A percentile compares a stretch with the other conserved stretches of the same genome.
phyloP scores from a whole-genome alignment of 2,113 vertebrate genomes.

The Lepus timidus region DNA sequence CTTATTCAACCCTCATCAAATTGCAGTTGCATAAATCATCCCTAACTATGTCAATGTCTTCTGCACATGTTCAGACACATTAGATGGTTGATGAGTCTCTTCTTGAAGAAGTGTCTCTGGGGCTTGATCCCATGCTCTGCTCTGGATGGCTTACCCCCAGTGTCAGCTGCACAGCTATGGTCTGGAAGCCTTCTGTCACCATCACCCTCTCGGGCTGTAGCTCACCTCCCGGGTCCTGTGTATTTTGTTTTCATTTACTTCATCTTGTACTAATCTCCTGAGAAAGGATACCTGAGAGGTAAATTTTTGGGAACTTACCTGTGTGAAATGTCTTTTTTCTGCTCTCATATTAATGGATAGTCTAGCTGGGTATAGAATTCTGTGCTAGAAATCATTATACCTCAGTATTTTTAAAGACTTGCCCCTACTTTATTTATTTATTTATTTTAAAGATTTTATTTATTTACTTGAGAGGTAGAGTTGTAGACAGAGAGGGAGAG shows the following conservation, averaged over 20 bases:
- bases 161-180: background rate
- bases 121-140: background rate
- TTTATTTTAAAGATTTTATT: background rate
- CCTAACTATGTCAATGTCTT: constrained; percentile 20
- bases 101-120: background rate
- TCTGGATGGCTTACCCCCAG: background rate
- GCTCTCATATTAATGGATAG: constrained; percentile 8
- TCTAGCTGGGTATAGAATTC: constrained; percentile 8
- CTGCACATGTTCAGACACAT: background rate
- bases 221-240: background rate
- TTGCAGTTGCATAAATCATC: too few species aligned
- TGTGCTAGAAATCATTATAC: constrained; percentile 18
- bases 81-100: background rate
- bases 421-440: background rate
- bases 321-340: constrained; percentile 31
- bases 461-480: too few species aligned
- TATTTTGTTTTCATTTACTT: background rate
- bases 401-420: constrained; percentile 1
- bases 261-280: constrained; percentile 13
- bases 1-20: background rate
- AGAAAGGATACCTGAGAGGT: background rate
- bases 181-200: background rate
- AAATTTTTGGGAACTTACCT: constrained; percentile 9
- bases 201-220: background rate
- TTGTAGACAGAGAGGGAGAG: too few species aligned